Evolutionary conservation across 2,797 vertebrate genomes (phyloP), one percentile per base, ranked within the genome.

Genomic region (Moxostoma hubbsi): DNA sequence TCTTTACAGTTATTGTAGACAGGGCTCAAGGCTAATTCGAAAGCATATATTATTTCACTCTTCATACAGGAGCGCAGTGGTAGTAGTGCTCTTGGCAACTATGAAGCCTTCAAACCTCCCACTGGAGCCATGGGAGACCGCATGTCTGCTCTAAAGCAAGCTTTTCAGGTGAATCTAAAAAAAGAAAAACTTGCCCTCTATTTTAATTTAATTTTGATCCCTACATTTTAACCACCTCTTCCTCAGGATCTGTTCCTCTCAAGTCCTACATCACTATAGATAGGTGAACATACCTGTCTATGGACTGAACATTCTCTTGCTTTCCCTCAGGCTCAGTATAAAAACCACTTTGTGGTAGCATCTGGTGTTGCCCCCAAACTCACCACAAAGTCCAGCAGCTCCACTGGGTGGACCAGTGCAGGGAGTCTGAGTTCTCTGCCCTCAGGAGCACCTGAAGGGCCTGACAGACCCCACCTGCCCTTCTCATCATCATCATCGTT

Each of bases 281-380:
- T 36, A 36, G 36, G 36, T 36, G 36, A 36, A 36, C 36, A 4
- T 36, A 36, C 36, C 36, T 36, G 36, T 36, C 36, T 36, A 36
- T 36, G 36, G 36, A 36, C 36, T 36, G 36, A 36, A 36, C 36
- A 36, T 36, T 36, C 36, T 36, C 36, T 36, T 36, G 47, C 46
- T 76, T 69, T 46, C 12, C 16, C 11, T 69, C 68, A 99, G 98
- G 95, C 97, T 69, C 98, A 99, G 78, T 99, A 98, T 81, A 99
- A 99, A 86, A 98, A 96, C 87, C 97, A 98, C 90, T 99, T 99
- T 83, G 95, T 99, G 63, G 98, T 97, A 11, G 97, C 98, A 8
- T 95, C 96, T 71, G 93, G 97, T 65, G 94, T 91, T 72, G 93
- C 96, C 64, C 97, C 98, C 47, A 99, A 99, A 89, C 93, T 97